Base-by-base conservation (phyloP, 2,888 invertebrate genomes). In the Platypus cylindrus region DNA sequence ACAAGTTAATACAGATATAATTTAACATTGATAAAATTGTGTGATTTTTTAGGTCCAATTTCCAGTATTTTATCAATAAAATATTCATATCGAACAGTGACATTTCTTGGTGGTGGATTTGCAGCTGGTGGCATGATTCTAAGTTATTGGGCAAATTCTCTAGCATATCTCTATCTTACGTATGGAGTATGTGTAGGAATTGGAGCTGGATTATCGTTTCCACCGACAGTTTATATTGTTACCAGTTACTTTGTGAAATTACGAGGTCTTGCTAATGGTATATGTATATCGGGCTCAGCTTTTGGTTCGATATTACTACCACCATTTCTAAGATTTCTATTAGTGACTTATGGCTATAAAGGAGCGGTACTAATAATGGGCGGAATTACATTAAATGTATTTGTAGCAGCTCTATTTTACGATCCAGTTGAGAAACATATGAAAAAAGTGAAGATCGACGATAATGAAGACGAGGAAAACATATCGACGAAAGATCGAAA, bases 141-240 rank as follows among this genome's bases (percentile, higher is more conserved):
- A 45, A 85, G 85, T 55, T 82, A 73, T 52, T 84, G 76, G 64
- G 85, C 87, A 3, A 74, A 71, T 45, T 82, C 79, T n/a, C 75
- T 89, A 47, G 65, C 70, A 28, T 83, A 75, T 59, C 64, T 89
- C 32, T 87, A 83, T 53, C 63, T 87, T 51, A 85, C 84, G 62
- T 86, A 84, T 62, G 86, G 86, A 32, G 71, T 82, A 9, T 64
- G 85, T 54, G 82, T 85, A 14, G 87, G 87, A 42, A 74, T 76
- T 23, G 87, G 87, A 5, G 86, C 86, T 1, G 87, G 87, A 0
- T 62, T 87, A 5, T 78, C 85, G 1, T 89, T 87, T 63, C 87
- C 87, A 1, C 86, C 87, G 2, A 87, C 87, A 0, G 85, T 89
- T 20, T 86, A 87, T 62, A 86, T 87, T 48, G 86, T 87, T 45